phyloP scores from a whole-genome alignment of 23 tunicate genomes.

The Pegea sp. region DNA sequence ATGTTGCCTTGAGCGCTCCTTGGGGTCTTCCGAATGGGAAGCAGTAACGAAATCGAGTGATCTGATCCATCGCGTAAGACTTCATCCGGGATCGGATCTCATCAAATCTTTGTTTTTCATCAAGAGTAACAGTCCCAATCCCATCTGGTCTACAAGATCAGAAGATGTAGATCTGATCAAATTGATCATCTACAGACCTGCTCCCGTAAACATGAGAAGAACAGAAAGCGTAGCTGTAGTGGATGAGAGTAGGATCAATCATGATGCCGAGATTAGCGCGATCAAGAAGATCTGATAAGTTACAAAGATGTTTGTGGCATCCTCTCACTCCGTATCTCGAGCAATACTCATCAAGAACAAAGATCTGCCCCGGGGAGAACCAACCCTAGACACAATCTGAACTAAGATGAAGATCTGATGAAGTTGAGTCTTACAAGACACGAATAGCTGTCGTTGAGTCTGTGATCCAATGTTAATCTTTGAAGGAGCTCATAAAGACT shows the following conservation, averaged over 20 bases:
- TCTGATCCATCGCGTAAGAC: constrained; percentile 47
- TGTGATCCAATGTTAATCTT: constrained; percentile 51
- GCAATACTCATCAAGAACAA: constrained; percentile 93
- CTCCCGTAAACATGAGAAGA: constrained; percentile 75
- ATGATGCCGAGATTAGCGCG: constrained; percentile 70
- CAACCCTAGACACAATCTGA: constrained; percentile 43
- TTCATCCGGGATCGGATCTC: constrained; percentile 43
- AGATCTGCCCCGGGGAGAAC: constrained; percentile 96
- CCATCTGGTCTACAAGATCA: constrained; percentile 66
- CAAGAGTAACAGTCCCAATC: constrained; percentile 62
- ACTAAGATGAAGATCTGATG: not conserved
- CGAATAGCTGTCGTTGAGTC: constrained; percentile 81
- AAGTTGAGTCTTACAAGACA: constrained; percentile 40
- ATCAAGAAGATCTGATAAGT: constrained; percentile 67
- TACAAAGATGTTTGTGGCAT: constrained; percentile 76
- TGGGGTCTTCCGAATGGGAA: constrained; percentile 98
- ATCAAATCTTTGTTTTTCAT: constrained; percentile 69
- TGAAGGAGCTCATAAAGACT: constrained; percentile 67
- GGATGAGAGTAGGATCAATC: constrained; percentile 92
- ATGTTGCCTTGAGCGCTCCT: constrained; percentile 85
- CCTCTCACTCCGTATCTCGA: constrained; percentile 94
- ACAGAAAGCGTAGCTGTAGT: constrained; percentile 85
- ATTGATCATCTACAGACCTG: constrained; percentile 8
- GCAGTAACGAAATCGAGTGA: constrained; percentile 87
- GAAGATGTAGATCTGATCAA: not conserved